Conservation (phyloP, 2,113 vertebrate species). For the Agapornis roseicollis region DNA sequence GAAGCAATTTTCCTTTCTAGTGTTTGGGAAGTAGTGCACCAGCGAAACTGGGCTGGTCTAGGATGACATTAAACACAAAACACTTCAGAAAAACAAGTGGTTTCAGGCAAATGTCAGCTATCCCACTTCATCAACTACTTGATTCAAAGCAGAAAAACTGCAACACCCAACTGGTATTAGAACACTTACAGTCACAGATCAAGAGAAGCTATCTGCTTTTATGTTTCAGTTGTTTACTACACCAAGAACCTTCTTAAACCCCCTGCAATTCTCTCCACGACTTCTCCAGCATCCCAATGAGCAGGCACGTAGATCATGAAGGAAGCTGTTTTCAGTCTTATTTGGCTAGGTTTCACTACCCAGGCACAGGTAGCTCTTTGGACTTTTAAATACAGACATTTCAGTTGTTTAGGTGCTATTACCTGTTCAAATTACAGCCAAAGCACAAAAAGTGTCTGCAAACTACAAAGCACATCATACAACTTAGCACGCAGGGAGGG, state of each 20-base stretch:
- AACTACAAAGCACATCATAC: background rate
- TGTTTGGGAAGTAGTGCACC: background rate
- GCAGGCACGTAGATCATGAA: background rate
- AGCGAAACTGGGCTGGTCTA: background rate
- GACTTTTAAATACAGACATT: background rate
- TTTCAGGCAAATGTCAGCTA: constrained; percentile 2
- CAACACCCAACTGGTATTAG: background rate
- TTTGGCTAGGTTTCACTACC: background rate
- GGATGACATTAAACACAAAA: background rate
- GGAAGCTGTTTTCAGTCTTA: background rate
- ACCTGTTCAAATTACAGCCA: background rate
- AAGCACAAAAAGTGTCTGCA: background rate
- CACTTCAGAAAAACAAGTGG: background rate
- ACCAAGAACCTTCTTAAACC: background rate
- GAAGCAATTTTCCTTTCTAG: background rate
- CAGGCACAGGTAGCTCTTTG: background rate
- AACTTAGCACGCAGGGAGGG: background rate
- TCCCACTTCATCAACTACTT: background rate
- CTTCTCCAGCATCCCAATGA: background rate
- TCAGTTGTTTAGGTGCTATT: background rate
- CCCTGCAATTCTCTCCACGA: background rate
- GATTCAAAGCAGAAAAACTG: background rate
- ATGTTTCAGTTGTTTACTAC: background rate
- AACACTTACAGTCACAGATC: background rate
- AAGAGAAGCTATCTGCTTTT: background rate